Conservation (phyloP, 2,113 vertebrate species). For the Ailurus styani region DNA sequence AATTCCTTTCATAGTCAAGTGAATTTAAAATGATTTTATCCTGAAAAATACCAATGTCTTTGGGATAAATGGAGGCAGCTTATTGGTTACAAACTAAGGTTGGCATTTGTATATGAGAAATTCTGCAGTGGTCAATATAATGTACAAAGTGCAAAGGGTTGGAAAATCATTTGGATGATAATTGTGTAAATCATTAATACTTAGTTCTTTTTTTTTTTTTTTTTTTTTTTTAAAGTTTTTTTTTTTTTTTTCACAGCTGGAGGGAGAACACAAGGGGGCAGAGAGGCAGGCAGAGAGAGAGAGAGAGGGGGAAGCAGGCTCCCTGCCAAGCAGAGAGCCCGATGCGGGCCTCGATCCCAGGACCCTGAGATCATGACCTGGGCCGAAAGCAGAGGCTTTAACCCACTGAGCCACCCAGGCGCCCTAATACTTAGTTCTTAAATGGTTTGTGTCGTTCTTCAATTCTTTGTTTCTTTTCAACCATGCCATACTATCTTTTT, state of each 20-base stretch:
- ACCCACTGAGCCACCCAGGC: too few species aligned
- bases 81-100: background rate
- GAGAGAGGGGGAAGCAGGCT: too few species aligned
- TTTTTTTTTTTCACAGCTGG: too few species aligned
- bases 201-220: too few species aligned
- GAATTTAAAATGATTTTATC: constrained; percentile 31
- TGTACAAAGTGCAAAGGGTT: background rate
- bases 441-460: background rate
- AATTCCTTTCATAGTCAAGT: background rate
- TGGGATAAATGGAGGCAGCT: background rate
- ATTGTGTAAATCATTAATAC: background rate
- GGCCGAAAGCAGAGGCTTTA: too few species aligned
- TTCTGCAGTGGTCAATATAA: background rate
- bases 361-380: too few species aligned
- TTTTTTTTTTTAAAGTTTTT: too few species aligned
- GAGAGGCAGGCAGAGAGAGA: too few species aligned
- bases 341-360: too few species aligned
- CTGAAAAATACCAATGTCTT: background rate
- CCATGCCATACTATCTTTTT: background rate
- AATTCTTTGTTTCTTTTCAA: background rate
- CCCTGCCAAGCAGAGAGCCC: too few species aligned
- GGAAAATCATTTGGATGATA: background rate
- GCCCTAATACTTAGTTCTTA: background rate
- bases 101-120: background rate
- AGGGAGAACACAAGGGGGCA: too few species aligned